phyloP scores from a whole-genome alignment of 2,888 invertebrate genomes.

The Globia sparganii region DNA sequence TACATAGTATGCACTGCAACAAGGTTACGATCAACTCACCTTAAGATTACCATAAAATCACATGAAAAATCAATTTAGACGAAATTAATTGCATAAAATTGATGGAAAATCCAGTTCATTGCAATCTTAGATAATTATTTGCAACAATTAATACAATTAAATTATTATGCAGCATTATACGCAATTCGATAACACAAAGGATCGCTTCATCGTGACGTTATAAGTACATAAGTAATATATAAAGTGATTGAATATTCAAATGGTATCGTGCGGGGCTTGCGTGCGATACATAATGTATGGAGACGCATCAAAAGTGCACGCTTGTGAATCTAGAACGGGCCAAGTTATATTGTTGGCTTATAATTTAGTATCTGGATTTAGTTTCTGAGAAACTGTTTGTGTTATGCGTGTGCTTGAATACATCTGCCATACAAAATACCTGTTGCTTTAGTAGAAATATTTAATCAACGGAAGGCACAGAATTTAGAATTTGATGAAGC shows the following conservation, averaged over 20 bases:
- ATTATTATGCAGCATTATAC: conserved; percentile 52
- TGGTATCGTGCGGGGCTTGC: conserved; percentile 57
- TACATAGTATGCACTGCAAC: conserved; percentile 4
- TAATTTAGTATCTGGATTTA: conserved; percentile 23
- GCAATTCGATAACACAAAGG: conserved; percentile 64
- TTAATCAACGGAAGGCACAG: background rate
- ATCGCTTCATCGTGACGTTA: conserved; percentile 47
- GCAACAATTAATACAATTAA: conserved; percentile 27
- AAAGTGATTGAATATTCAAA: conserved; percentile 59
- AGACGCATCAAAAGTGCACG: conserved; percentile 51
- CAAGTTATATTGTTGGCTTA: conserved; percentile 39
- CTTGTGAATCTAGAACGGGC: conserved; percentile 44
- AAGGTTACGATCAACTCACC: background rate
- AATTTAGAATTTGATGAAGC: background rate
- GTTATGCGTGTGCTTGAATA: background rate
- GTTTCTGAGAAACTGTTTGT: conserved; percentile 7
- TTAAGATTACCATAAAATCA: background rate
- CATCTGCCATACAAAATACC: background rate
- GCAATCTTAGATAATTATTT: conserved; percentile 21
- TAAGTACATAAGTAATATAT: conserved; percentile 25
- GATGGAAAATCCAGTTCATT: conserved; percentile 40
- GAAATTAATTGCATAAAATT: conserved; percentile 26
- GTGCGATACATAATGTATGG: conserved; percentile 55
- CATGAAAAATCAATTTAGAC: conserved; percentile 16
- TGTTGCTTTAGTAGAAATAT: conserved; percentile 1